Percentiles rank a stretch among this genome's conserved stretches.
Evolutionary conservation across 1,140 invertebrate genomes (phyloP).

Genomic region (Himalopsyche phryganea): DNA sequence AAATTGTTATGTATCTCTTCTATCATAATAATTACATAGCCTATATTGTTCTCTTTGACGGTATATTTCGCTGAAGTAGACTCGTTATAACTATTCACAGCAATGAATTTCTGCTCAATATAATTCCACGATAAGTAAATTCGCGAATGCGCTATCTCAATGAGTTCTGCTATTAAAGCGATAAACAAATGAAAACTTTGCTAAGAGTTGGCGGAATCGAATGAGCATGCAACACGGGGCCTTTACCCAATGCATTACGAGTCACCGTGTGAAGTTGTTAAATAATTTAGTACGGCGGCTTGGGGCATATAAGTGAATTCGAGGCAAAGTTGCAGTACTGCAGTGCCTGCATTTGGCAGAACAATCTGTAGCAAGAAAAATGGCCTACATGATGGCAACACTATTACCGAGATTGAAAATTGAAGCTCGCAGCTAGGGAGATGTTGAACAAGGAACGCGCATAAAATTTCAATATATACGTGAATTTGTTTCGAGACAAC

Average conservation of each 20-base stretch:
- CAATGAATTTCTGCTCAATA: neutral
- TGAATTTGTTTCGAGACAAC: neutral
- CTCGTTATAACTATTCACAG: too few species aligned
- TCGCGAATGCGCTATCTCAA: too few species aligned
- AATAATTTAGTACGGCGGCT: neutral
- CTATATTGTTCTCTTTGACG: too few species aligned
- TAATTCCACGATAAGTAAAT: too few species aligned
- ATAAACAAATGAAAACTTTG: too few species aligned
- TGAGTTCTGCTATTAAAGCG: too few species aligned
- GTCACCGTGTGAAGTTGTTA: neutral
- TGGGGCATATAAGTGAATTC: constrained; percentile 1
- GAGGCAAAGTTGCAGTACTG: neutral
- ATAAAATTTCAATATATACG: constrained; percentile 30
- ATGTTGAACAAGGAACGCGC: constrained; percentile 12
- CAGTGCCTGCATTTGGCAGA: constrained; percentile 2
- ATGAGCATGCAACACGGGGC: too few species aligned
- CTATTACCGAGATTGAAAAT: constrained; percentile 34
- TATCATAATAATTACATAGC: too few species aligned
- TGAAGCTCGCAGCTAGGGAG: constrained; percentile 10
- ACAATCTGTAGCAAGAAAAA: constrained; percentile 5
- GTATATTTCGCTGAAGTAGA: too few species aligned
- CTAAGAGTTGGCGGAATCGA: too few species aligned
- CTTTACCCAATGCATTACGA: too few species aligned
- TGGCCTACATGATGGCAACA: constrained; percentile 15
- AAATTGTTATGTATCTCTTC: too few species aligned